Evolutionary conservation across 2,888 invertebrate species (phyloP).

Genomic region (Cordylochernes scorpioides): DNA sequence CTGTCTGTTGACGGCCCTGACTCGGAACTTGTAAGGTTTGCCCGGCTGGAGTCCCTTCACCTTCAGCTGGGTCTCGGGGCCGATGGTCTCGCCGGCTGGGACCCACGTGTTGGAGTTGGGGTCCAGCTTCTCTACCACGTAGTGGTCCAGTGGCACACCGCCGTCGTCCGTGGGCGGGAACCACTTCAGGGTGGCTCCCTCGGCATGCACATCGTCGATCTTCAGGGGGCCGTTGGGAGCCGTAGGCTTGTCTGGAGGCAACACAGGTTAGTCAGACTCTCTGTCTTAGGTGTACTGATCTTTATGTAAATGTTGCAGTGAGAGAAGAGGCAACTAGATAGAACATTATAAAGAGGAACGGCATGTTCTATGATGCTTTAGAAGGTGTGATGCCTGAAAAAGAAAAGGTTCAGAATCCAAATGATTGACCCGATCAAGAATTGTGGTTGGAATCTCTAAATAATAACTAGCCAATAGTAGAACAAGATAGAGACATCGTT

Average conservation of each 20-base stretch:
- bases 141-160: constrained; percentile 71
- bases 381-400: too few species aligned
- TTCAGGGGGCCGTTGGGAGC: constrained; percentile 81
- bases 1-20: constrained; percentile 66
- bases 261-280: too few species aligned
- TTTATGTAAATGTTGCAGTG: too few species aligned
- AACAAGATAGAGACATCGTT: too few species aligned
- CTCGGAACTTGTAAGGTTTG: constrained; percentile 77
- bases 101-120: constrained; percentile 78
- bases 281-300: too few species aligned
- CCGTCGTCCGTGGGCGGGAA: constrained; percentile 88
- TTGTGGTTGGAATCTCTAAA: too few species aligned
- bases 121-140: constrained; percentile 87
- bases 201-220: constrained; percentile 67
- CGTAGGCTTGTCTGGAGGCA: constrained; percentile 37
- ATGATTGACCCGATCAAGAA: too few species aligned
- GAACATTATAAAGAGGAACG: too few species aligned
- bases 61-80: constrained; percentile 37
- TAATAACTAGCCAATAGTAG: too few species aligned
- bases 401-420: too few species aligned
- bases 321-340: too few species aligned
- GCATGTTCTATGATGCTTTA: too few species aligned
- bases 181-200: constrained; percentile 81
- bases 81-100: constrained; percentile 53
- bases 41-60: constrained; percentile 41